Base-by-base conservation (phyloP, 2,797 vertebrate genomes). In the Tympanoctomys barrerae region DNA sequence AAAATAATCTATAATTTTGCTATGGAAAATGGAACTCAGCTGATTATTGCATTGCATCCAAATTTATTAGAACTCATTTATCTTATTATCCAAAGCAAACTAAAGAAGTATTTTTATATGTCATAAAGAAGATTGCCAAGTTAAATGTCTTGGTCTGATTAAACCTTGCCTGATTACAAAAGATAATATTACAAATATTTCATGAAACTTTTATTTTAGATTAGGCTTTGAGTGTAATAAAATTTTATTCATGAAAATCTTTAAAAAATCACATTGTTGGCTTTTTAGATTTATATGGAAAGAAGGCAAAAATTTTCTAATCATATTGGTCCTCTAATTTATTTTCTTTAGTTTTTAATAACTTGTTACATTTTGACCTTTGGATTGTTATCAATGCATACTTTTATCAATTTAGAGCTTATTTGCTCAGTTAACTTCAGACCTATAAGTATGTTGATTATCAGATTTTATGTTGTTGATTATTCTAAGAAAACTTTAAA, bases 181-280 rank as follows among this genome's bases (percentile, higher is more conserved):
- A 77, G 71, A 84, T 95, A 94, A 87, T 71, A 71, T 87, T 85
- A 87, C 18, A 12, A 16, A 61, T 78, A 59, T 70, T 95, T 96
- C 95, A 92, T 84, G 18, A 95, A 83, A 86, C 14, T 31, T 80
- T 90, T 77, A 87, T 95, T 49, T 77, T 92, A 73, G 54, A 97
- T 94, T 93, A 96, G 75, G 28, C 8, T 91, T 96, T 96, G n/a
- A 94, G 49, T 49, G 24, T 36, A 94, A 86, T 92, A 95, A 96
- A 92, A 80, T 9, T 83, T 21, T 70, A 83, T 92, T 91, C 57
- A 82, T 64, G 81, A 94, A 93, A 89, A 21, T 46, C 9, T 46
- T 54, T 94, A 84, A 85, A 94, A 88, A 89, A 68, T 92, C 75
- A 73, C 26, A 81, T 85, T 95, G 81, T 87, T 93, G 42, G 13